phyloP scores from a whole-genome alignment of 2,797 vertebrate genomes.

The Podarcis siculus region DNA sequence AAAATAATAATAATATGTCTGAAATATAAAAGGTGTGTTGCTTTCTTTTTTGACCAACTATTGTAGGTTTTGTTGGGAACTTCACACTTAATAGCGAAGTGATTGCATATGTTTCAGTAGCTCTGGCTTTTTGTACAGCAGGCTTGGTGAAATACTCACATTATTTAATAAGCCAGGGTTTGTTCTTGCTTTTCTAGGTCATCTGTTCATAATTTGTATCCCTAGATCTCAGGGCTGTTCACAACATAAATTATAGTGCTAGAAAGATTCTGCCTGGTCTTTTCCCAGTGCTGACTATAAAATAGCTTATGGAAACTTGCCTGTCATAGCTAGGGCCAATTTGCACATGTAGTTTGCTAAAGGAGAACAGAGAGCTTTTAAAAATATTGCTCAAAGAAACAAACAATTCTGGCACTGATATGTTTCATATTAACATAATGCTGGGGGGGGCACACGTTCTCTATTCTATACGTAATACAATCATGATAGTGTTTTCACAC shows the following conservation, averaged over 20 bases:
- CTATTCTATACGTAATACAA: neutral
- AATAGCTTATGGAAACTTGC: neutral
- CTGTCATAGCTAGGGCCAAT: neutral
- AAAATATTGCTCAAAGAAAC: neutral
- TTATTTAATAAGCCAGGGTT: neutral
- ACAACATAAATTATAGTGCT: neutral
- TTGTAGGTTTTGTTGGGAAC: neutral
- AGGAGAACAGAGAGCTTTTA: neutral
- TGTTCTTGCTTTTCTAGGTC: neutral
- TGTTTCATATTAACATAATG: neutral
- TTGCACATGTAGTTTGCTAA: neutral
- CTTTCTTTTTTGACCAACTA: neutral
- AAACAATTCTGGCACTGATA: neutral
- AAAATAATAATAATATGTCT: conserved; percentile 8
- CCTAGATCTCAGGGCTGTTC: too few relatives aligned
- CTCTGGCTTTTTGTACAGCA: neutral
- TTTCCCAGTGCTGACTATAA: neutral
- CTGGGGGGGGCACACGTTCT: neutral
- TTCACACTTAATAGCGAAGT: neutral
- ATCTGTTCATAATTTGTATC: neutral
- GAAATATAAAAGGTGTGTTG: neutral
- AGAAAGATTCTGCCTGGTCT: neutral
- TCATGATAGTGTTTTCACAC: neutral
- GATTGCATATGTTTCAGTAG: neutral
- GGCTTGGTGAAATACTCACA: neutral